phyloP scores from a whole-genome alignment of 1,140 invertebrate genomes.

The Drosophila novamexicana region DNA sequence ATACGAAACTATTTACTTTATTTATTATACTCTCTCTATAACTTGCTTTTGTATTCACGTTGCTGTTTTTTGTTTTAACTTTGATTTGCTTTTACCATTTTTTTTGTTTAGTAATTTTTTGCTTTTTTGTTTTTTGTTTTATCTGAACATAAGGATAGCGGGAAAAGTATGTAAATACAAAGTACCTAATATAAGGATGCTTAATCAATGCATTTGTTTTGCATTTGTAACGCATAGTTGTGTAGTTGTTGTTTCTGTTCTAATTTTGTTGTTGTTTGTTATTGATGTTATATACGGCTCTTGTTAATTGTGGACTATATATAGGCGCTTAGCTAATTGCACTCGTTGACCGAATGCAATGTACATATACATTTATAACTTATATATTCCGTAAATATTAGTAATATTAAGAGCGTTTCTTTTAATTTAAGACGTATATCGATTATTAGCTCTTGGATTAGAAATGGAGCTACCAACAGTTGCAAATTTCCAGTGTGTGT shows the following conservation, averaged over 20 bases:
- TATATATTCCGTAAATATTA: slow-evolving; percentile 79
- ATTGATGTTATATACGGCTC: slow-evolving; percentile 20
- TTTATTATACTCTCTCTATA: slow-evolving; percentile 82
- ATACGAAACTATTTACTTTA: slow-evolving; percentile 83
- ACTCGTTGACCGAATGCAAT: slow-evolving; percentile 43
- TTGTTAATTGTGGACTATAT: slow-evolving; percentile 47
- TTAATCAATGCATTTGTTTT: slow-evolving; percentile 39
- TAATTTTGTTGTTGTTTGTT: slow-evolving; percentile 22
- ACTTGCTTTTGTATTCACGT: slow-evolving; percentile 72
- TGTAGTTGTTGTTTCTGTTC: slow-evolving; percentile 28
- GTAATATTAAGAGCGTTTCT: slow-evolving; percentile 76
- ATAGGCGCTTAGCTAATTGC: slow-evolving; percentile 58
- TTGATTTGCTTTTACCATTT: slow-evolving; percentile 74
- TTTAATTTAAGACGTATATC: slow-evolving; percentile 50
- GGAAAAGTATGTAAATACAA: slow-evolving; percentile 75
- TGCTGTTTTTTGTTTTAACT: slow-evolving; percentile 58
- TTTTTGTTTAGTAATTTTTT: slow-evolving; percentile 78
- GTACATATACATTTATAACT: slow-evolving; percentile 64
- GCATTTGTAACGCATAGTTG: slow-evolving; percentile 34
- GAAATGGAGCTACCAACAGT: slow-evolving; percentile 39
- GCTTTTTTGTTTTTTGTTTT: slow-evolving; percentile 43
- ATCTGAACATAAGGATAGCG: slow-evolving; percentile 77
- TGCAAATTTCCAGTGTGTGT: slow-evolving; percentile 26
- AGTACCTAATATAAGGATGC: slow-evolving; percentile 51
- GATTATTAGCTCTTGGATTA: slow-evolving; percentile 38